These are phyloP conservation scores for Sebastes fasciatus DNA, from an alignment of 2,113 vertebrate genomes.

Conservation along the genomic window DNA sequence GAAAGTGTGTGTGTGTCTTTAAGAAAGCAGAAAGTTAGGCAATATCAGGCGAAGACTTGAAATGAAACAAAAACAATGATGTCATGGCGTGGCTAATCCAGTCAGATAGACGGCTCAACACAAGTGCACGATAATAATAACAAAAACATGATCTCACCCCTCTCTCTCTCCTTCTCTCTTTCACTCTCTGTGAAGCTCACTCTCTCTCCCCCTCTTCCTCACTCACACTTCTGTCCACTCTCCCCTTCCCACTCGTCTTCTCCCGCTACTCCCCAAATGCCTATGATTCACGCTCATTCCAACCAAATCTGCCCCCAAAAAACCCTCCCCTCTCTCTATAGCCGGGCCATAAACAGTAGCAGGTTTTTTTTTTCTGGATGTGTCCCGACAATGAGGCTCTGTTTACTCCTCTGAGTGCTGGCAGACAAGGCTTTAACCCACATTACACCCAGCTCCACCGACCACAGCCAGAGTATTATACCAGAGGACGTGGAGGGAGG, in stretches of 20 bases:
- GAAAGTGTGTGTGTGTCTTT: conserved; percentile 47
- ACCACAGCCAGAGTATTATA: conserved; percentile 79
- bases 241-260: conserved; percentile 60
- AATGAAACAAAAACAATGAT: conserved; percentile 86
- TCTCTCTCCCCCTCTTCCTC: conserved; percentile 41
- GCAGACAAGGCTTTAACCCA: conserved; percentile 81
- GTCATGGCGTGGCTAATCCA: conserved; percentile 80
- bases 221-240: conserved; percentile 60
- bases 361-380: conserved; percentile 59
- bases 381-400: conserved; percentile 83
- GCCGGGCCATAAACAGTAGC: conserved; percentile 82
- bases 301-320: conserved; percentile 48
- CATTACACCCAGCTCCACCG: conserved; percentile 75
- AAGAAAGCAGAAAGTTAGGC: conserved; percentile 66
- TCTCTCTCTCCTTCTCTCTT: conserved; percentile 31
- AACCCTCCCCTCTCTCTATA: conserved; percentile 60
- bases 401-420: conserved; percentile 80
- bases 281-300: conserved; percentile 76
- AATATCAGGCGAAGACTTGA: conserved; percentile 68
- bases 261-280: conserved; percentile 69
- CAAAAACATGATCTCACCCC: conserved; percentile 82
- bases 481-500: conserved; percentile 59
- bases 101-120: conserved; percentile 81
- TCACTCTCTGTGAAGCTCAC: conserved; percentile 25
- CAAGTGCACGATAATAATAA: conserved; percentile 83